Base-by-base conservation (phyloP, 2,888 invertebrate species). In the Flexamia atlantica region DNA sequence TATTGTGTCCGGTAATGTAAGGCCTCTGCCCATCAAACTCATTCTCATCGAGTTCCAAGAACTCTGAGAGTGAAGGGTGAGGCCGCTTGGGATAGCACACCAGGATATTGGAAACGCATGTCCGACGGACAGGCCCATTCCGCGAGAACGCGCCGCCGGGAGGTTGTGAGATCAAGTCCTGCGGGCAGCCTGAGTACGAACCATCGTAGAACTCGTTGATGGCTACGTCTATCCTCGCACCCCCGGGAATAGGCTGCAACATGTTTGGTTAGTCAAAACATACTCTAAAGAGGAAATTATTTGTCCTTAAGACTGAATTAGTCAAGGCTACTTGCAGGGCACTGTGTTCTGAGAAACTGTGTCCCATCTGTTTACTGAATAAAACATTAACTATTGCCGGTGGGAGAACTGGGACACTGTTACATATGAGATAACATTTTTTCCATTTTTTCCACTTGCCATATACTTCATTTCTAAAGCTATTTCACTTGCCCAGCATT, bases 181-280 rank as follows among this genome's bases (percentile, higher is more conserved):
- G 97, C 0, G 98, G 98, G 60, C 97, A 97, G 4, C 98, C 98
- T 14, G 97, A 95, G 90, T 98, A 98, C 0, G 98, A 98, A 0
- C 98, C 98, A 91, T 99, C 98, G 90, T 97, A 98, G 85, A 95
- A 91, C 90, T 98, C 98, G 91, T 98, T 98, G 87, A 99, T 96
- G 0, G 98, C 96, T 0, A 99, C 98, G 91, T 99, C 98, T 87
- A 99, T 96, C 84, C 97, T 93, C 57, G 97, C 97, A 85, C 97
- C 96, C 88, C 93, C 93, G 0, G 93, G 91, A 87, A 95, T 95
- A 46, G 95, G 95, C 93, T 94, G 90, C 17, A 89, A 88, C 25
- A 74, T 3, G 23, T 28, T 70, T 46, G 36, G n/a, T n/a, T n/a
- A n/a, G n/a, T n/a, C n/a, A n/a, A n/a, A n/a, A n/a, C n/a, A n/a